Evolutionary conservation across 1,140 invertebrate species (phyloP).

Genomic region (Bathynomus jamesi): DNA sequence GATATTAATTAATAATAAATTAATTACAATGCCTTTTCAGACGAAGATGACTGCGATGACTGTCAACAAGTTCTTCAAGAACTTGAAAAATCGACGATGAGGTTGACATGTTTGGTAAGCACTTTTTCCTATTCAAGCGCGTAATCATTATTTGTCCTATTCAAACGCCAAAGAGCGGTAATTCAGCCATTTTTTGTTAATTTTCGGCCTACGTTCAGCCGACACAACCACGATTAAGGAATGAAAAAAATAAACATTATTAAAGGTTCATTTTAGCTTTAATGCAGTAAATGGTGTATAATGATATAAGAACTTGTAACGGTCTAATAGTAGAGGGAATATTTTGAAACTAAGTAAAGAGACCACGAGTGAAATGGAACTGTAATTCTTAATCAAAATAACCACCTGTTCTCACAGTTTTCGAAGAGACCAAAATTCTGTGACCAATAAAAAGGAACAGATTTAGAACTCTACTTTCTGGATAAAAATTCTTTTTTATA

Average conservation of each 20-base stretch:
- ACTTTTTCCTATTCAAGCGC: neutral
- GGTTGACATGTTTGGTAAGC: constrained; percentile 72
- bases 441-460: no score
- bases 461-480: no score
- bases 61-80: constrained; percentile 80
- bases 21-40: constrained; percentile 46
- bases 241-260: no score
- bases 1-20: neutral
- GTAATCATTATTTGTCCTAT: neutral
- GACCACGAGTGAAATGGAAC: no score
- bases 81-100: constrained; percentile 89
- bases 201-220: no score
- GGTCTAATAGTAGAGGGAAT: no score
- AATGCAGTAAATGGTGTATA: neutral
- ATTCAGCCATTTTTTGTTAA: neutral
- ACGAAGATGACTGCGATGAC: constrained; percentile 81
- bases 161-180: neutral
- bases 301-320: neutral
- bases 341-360: no score
- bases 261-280: neutral
- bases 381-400: no score
- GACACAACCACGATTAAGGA: no score
- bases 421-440: no score
- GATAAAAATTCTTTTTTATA: no score
- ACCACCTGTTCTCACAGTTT: no score